These are phyloP conservation scores for Caenorhabditis briggsae DNA, from an alignment of 1,140 invertebrate genomes.

Conservation along the genomic window DNA sequence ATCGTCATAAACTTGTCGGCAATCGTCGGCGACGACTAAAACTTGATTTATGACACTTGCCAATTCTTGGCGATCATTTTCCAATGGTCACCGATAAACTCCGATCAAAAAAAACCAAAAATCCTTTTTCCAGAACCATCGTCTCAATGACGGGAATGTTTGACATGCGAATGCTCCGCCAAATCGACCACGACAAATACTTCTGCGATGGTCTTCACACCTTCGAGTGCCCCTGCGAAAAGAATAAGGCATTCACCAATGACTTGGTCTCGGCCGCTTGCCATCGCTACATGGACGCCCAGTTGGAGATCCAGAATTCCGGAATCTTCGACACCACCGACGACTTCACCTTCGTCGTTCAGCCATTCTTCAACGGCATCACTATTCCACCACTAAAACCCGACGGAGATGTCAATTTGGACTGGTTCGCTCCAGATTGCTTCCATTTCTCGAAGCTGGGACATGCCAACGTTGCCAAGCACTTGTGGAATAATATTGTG, in stretches of 20 bases:
- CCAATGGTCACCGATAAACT: too few relatives aligned
- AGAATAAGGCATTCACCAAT: constrained; percentile 67
- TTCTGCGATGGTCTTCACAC: constrained; percentile 70
- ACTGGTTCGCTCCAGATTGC: constrained; percentile 83
- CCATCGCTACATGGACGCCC: constrained; percentile 64
- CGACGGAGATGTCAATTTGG: constrained; percentile 80
- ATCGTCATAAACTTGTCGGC: too few relatives aligned
- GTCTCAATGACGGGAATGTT: constrained; percentile 69
- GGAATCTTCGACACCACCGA: constrained; percentile 78
- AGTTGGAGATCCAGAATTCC: constrained; percentile 64
- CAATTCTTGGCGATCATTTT: too few relatives aligned
- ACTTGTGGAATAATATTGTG: constrained; percentile 85
- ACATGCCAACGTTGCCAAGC: constrained; percentile 82
- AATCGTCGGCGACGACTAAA: too few relatives aligned
- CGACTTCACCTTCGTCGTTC: constrained; percentile 79
- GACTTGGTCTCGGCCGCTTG: constrained; percentile 63
- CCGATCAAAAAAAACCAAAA: too few relatives aligned
- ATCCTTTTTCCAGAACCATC: constrained; percentile 74
- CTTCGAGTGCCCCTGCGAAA: constrained; percentile 71
- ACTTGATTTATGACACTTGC: too few relatives aligned
- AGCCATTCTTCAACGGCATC: constrained; percentile 75
- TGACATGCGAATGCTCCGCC: constrained; percentile 68
- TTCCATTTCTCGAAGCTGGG: constrained; percentile 84
- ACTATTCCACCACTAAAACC: constrained; percentile 64
- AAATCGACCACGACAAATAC: constrained; percentile 65